These are phyloP conservation scores for Epinephelus coioides DNA, from an alignment of 2,797 vertebrate species.

Conservation along the genomic window DNA sequence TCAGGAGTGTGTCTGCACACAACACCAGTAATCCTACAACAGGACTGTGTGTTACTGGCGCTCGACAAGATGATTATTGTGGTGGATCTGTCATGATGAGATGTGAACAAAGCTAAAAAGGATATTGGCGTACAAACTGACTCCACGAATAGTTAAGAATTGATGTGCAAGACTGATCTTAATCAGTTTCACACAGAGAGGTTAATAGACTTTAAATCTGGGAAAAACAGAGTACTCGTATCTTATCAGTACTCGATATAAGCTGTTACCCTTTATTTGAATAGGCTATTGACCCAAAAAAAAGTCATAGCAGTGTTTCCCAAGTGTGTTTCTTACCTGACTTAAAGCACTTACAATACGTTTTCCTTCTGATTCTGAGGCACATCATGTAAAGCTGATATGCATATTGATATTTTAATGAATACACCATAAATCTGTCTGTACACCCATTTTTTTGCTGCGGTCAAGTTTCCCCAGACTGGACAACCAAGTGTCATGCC, in stretches of 20 bases:
- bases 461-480: too few species aligned
- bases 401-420: too few species aligned
- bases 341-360: not conserved
- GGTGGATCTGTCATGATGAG: not conserved
- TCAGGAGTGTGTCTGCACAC: not conserved
- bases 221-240: not conserved
- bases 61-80: not conserved
- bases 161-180: not conserved
- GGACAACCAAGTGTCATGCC: too few species aligned
- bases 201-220: not conserved
- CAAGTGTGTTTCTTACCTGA: not conserved
- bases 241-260: not conserved
- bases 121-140: not conserved
- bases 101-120: not conserved
- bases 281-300: too few species aligned
- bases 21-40: not conserved
- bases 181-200: not conserved
- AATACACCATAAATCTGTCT: not conserved
- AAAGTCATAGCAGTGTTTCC: not conserved
- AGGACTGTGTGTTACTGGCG: not conserved
- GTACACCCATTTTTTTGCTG: too few species aligned
- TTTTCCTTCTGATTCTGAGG: not conserved
- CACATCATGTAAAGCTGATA: not conserved
- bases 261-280: not conserved
- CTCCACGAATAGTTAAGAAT: not conserved